These are phyloP conservation scores for Nemopilema nomurai DNA, from an alignment of 30 jellyfish, hydroid and myxozoan species.

Conservation along the genomic window DNA sequence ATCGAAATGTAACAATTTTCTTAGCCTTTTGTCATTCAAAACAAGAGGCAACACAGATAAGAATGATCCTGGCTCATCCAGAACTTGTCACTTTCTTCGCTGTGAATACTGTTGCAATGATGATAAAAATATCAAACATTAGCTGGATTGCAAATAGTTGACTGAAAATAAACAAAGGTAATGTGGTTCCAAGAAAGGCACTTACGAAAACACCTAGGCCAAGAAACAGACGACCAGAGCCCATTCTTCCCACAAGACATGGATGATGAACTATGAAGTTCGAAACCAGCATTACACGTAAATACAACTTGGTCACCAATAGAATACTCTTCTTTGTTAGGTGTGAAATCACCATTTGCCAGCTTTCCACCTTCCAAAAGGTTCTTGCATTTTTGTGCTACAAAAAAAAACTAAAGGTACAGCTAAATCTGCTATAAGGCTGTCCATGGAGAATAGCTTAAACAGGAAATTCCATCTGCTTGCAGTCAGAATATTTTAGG, in stretches of 20 bases:
- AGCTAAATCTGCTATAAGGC: background rate
- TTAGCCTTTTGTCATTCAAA: no score
- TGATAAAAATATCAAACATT: no score
- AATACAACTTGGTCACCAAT: slow-evolving; percentile 40
- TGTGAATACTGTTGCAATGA: no score
- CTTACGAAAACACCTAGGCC: slow-evolving; percentile 69
- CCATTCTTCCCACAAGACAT: slow-evolving; percentile 15
- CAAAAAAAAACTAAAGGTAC: background rate
- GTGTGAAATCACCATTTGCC: slow-evolving; percentile 35
- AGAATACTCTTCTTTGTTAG: slow-evolving; percentile 9
- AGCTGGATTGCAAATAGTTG: no score
- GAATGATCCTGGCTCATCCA: no score
- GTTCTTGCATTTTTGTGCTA: slow-evolving; percentile 37
- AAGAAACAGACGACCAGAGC: slow-evolving; percentile 43
- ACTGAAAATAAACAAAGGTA: no score
- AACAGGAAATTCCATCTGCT: no score
- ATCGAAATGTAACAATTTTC: no score
- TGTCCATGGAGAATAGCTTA: background rate
- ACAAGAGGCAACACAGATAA: no score
- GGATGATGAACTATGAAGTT: slow-evolving; percentile 27
- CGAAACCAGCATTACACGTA: slow-evolving; percentile 55
- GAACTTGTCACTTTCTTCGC: no score
- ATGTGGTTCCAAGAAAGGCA: no score
- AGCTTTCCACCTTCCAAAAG: background rate
- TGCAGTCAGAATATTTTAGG: no score